Percentiles rank a stretch among this genome's conserved stretches.
These are phyloP conservation scores for Drosophila grimshawi DNA, from an alignment of 1,140 invertebrate genomes.

Conservation along the genomic window DNA sequence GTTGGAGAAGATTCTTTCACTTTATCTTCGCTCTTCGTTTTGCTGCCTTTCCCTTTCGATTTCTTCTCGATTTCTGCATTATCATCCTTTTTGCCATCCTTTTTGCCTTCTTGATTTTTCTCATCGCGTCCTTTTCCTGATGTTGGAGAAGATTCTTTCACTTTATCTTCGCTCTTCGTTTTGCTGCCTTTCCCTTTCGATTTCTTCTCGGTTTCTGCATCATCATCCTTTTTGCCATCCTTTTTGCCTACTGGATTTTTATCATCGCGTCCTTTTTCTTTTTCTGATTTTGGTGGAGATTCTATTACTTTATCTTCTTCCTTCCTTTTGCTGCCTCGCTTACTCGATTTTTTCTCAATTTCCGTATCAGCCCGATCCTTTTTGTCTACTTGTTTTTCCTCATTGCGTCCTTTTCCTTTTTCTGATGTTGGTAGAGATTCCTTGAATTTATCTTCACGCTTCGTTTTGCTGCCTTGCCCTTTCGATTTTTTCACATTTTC, in stretches of 20 bases:
- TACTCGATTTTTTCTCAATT: background rate
- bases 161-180: background rate
- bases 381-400: no score
- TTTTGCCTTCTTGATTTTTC: background rate
- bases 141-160: background rate
- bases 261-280: slow-evolving; percentile 1
- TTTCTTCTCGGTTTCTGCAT: background rate
- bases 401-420: background rate
- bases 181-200: background rate
- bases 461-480: no score
- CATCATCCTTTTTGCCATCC: slow-evolving; percentile 1
- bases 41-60: background rate
- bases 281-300: background rate
- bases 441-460: no score
- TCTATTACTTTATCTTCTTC: background rate
- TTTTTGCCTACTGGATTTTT: background rate
- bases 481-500: no score
- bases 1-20: background rate
- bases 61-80: background rate
- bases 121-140: background rate
- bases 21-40: background rate
- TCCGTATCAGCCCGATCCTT: background rate
- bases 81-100: slow-evolving; percentile 1
- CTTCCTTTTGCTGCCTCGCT: background rate
- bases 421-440: background rate